phyloP scores from a whole-genome alignment of 2,113 vertebrate genomes.

The Oncorhynchus nerka region DNA sequence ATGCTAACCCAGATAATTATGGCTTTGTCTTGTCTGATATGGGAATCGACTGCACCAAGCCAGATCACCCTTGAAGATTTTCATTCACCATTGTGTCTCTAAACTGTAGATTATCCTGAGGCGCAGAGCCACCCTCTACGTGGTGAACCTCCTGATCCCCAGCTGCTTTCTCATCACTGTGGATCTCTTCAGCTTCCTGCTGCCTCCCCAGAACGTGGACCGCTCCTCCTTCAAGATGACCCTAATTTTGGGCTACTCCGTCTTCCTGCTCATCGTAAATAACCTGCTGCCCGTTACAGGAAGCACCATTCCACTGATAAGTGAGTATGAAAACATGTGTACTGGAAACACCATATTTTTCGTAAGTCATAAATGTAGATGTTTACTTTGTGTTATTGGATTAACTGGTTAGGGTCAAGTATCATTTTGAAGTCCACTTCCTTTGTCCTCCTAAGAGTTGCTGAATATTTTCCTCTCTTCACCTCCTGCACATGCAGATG shows the following conservation, averaged over 20 bases:
- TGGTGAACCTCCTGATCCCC: slow-evolving; percentile 77
- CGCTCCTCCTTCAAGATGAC: slow-evolving; percentile 78
- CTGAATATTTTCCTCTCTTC: neutral
- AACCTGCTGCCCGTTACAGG: slow-evolving; percentile 73
- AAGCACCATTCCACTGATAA: slow-evolving; percentile 67
- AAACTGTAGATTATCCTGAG: slow-evolving; percentile 54
- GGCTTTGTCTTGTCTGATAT: neutral
- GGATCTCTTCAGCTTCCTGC: slow-evolving; percentile 77
- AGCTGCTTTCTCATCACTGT: slow-evolving; percentile 75
- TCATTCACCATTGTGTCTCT: neutral
- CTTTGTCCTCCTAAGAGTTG: neutral
- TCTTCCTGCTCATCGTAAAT: slow-evolving; percentile 80
- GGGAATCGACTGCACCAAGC: neutral
- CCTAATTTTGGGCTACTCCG: slow-evolving; percentile 77
- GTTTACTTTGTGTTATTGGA: neutral
- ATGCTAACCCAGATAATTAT: no score
- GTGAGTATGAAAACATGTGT: slow-evolving; percentile 38
- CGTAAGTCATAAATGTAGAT: neutral
- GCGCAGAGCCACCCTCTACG: slow-evolving; percentile 65
- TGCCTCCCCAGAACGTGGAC: slow-evolving; percentile 69
- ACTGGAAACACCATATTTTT: neutral
- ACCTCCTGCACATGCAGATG: slow-evolving; percentile 52
- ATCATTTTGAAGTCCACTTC: no score
- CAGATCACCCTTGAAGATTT: neutral
- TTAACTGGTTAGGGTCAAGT: neutral